phyloP scores from a whole-genome alignment of 2,888 invertebrate species.

The Fragum sueziense region DNA sequence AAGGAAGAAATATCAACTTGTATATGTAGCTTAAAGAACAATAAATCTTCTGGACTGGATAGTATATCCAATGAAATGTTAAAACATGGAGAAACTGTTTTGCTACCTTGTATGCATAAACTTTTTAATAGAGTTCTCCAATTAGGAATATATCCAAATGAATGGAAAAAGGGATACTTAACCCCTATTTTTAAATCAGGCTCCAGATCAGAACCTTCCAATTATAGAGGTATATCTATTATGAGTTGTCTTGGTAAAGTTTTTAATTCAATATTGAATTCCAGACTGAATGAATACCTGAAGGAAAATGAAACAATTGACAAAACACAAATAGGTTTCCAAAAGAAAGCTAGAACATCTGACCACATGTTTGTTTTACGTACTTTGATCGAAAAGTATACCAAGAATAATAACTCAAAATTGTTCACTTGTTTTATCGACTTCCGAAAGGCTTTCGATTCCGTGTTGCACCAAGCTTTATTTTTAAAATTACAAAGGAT shows the following conservation, averaged over 20 bases:
- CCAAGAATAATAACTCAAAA: background rate
- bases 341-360: background rate
- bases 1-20: background rate
- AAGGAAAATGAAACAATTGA: background rate
- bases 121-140: conserved; percentile 3
- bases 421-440: no score
- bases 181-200: conserved; percentile 15
- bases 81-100: conserved; percentile 1
- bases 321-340: background rate
- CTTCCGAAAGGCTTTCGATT: conserved; percentile 17
- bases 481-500: conserved; percentile 8
- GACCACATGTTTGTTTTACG: no score
- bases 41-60: conserved; percentile 15
- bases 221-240: conserved; percentile 22
- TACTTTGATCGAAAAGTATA: conserved; percentile 1
- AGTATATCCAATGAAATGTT: conserved; percentile 21
- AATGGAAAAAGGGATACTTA: conserved; percentile 19
- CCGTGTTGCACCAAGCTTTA: conserved; percentile 2
- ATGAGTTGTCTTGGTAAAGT: conserved; percentile 20
- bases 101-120: conserved; percentile 4
- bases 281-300: background rate
- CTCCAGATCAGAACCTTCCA: conserved; percentile 1
- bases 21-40: conserved; percentile 9
- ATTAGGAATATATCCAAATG: conserved; percentile 2
- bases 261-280: conserved; percentile 15